These are phyloP conservation scores for Picathartes gymnocephalus DNA, from an alignment of 2,113 vertebrate species.

Conservation along the genomic window DNA sequence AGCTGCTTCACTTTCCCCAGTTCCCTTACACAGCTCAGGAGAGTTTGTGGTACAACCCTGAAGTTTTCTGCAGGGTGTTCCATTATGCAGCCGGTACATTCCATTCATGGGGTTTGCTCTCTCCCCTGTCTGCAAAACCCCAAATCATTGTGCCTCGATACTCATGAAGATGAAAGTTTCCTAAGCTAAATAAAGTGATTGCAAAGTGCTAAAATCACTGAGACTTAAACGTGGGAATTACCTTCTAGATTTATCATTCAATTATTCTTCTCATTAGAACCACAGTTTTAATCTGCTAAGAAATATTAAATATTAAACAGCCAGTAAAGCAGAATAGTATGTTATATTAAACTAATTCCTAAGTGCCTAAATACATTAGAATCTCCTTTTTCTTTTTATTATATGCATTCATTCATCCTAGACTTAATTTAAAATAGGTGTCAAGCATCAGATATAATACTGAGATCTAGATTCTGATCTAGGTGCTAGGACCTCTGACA, in stretches of 20 bases:
- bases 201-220: neutral
- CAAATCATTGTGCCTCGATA: neutral
- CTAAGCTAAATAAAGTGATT: neutral
- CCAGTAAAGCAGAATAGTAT: neutral
- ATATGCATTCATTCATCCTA: neutral
- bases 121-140: neutral
- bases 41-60: neutral
- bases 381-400: constrained; percentile 1
- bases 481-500: neutral
- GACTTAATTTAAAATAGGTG: neutral
- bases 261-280: constrained; percentile 40
- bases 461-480: neutral
- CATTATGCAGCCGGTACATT: neutral
- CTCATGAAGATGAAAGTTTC: neutral
- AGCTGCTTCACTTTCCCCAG: neutral
- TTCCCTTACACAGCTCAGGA: neutral
- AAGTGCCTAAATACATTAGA: neutral
- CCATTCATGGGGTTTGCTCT: neutral
- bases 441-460: neutral
- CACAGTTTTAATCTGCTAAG: constrained; percentile 7
- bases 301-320: constrained; percentile 21
- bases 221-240: neutral
- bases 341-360: constrained; percentile 4
- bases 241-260: neutral
- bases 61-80: neutral